Base-by-base conservation (phyloP, 2,113 vertebrate genomes). In the Odontophorus gujanensis region DNA sequence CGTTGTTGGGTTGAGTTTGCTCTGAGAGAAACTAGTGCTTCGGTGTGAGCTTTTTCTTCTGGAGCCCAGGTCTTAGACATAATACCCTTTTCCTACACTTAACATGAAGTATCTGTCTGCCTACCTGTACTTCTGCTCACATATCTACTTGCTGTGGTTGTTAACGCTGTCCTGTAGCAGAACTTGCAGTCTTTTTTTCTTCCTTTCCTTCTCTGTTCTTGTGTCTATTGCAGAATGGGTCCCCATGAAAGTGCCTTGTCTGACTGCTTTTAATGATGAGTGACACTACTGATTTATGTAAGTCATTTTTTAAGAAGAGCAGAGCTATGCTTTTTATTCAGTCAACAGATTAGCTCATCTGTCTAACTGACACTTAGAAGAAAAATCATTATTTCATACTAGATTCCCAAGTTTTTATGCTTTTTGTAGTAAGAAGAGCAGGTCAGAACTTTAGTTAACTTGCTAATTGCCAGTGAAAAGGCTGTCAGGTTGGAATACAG, bases 171-270 rank as follows among this genome's bases (percentile, higher is more conserved):
- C 13, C 26, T 62, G 47, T 43, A 76, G 30, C 6, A 69, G 40
- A 79, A 65, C 6, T 65, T 50, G n/a, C 48, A 32, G 13, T 36
- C 22, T 28, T 34, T 26, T 26, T 67, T n/a, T 47, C 45, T 48
- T 38, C 47, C 45, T 69, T 85, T 34, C 7, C 26, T 53, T 17
- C 51, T 53, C 26, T 32, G 10, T 57, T 57, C 13, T 19, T 11
- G 17, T 7, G 6, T 40, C 15, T 67, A 0, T 57, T 26, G 58
- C n/a, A 24, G 30, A 71, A 21, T n/a, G 1, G 0, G 32, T 58
- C 16, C 62, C 50, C 30, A 1, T 53, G 30, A 55, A 71, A 38
- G 17, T 80, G 21, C 19, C 19, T 74, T 38, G 14, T 47, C 34
- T 32, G 32, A 15, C 28, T 81, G 2, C 7, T 69, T 15, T 16